Evolutionary conservation across 2,797 vertebrate species (phyloP), one percentile per base, ranked within the genome.

Genomic region (Choloepus didactylus): DNA sequence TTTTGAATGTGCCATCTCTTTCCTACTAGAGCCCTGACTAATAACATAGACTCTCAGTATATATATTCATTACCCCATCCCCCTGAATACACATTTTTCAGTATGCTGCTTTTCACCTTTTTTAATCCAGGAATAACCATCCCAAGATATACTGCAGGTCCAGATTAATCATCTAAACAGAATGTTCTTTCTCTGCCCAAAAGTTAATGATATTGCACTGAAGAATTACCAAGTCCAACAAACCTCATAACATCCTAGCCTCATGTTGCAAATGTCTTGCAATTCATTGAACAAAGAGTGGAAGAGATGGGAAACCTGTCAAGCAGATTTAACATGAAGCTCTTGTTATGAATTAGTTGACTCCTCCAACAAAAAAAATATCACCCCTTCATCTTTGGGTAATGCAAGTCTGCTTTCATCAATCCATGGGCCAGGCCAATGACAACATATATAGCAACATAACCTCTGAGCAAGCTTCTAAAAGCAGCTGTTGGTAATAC

Each of bases 221-320:
- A 86, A 89, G 31, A 67, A 81, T 56, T 85, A 31, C 49, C n/a
- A 89, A 85, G 88, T 80, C 62, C n/a, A 73, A 81, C 14, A 92
- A 86, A 54, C 18, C 4, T 80, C 51, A 69, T 69, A 75, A 92
- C 85, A 18, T 60, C 19, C 56, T 92, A 56, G 27, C n/a, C 66
- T 89, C n/a, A n/a, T 81, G 38, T 92, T 92, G 10, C 35, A 69
- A 85, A 80, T 85, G 54, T n/a, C 56, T 92, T 46, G 18, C 23
- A 75, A 46, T 84, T 67, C 31, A 19, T n/a, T 85, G 27, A 77
- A 66, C 73, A 59, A 51, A 38, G 9, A 29, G 62, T 60, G 56
- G 29, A 44, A 89, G 25, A 56, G 9, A 25, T 67, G 2, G 8
- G 9, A 81, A 81, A 85, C 9, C 27, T 67, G 8, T 49, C 14